Evolutionary conservation across 1,140 invertebrate genomes (phyloP).

Genomic region (Drosophila kanapiae): DNA sequence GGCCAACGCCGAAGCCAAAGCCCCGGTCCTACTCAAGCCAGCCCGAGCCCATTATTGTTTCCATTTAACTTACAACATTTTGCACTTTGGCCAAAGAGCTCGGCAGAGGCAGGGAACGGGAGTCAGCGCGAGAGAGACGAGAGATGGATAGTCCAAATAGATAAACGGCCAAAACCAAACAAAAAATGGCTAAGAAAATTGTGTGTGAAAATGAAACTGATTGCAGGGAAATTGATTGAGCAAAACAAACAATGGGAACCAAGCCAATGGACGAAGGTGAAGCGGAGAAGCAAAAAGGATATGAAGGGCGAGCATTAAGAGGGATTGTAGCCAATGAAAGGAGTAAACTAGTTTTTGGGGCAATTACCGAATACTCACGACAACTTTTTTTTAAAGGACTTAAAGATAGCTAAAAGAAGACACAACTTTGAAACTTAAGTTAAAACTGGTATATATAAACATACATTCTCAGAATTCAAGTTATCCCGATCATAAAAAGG

Average conservation of each 20-base stretch:
- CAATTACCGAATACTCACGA: background rate
- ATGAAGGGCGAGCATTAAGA: constrained; percentile 15
- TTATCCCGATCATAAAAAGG: background rate
- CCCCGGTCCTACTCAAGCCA: constrained; percentile 14
- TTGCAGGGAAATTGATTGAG: constrained; percentile 64
- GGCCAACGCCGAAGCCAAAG: constrained; percentile 22
- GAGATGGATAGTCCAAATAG: constrained; percentile 59
- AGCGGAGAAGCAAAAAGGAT: constrained; percentile 11
- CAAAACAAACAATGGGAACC: constrained; percentile 30
- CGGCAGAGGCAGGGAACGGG: constrained; percentile 35
- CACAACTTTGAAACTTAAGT: too few relatives aligned
- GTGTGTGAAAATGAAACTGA: constrained; percentile 78
- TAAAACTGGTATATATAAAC: background rate
- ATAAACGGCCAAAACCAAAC: constrained; percentile 47
- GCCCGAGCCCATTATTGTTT: constrained; percentile 78
- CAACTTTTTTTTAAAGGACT: constrained; percentile 3
- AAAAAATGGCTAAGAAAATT: constrained; percentile 70
- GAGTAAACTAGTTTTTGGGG: constrained; percentile 8
- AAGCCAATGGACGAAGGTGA: constrained; percentile 14
- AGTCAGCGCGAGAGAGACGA: constrained; percentile 25
- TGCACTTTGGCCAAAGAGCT: constrained; percentile 73
- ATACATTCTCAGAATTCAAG: background rate
- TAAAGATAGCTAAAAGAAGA: background rate
- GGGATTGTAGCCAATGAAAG: constrained; percentile 29
- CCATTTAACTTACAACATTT: constrained; percentile 82